Conservation (phyloP, 1,140 invertebrate species). For the Drosophila ironensis region DNA sequence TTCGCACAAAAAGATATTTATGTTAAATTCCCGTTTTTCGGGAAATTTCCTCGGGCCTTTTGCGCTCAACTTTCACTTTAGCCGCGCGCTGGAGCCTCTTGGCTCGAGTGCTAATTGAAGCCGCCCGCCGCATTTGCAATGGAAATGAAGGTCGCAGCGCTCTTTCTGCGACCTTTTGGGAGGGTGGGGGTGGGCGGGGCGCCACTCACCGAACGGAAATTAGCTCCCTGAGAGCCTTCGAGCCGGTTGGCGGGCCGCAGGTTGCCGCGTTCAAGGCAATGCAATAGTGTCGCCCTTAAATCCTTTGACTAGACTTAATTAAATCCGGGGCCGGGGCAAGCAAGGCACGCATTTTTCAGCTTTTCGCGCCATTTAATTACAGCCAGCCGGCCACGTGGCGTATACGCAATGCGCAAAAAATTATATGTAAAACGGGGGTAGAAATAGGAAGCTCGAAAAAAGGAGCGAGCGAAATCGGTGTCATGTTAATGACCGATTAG, state of each 20-base stretch:
- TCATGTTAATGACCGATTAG: slow-evolving; percentile 76
- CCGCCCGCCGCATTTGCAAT: slow-evolving; percentile 37
- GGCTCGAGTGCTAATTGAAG: slow-evolving; percentile 53
- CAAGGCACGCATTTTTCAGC: slow-evolving; percentile 20
- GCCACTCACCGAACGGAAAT: slow-evolving; percentile 57
- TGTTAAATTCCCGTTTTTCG: no score
- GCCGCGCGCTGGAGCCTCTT: no score
- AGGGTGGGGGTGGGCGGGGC: no score
- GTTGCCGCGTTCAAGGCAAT: slow-evolving; percentile 1
- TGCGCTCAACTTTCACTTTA: background rate
- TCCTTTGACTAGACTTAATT: slow-evolving; percentile 32
- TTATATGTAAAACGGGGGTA: no score
- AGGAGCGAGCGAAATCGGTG: slow-evolving; percentile 52
- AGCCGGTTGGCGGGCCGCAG: slow-evolving; percentile 2
- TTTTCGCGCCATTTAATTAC: slow-evolving; percentile 35
- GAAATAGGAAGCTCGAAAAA: no score
- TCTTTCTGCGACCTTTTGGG: no score
- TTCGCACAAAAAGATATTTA: no score
- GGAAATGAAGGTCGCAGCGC: slow-evolving; percentile 27
- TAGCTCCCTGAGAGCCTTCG: slow-evolving; percentile 46
- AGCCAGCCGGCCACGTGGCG: slow-evolving; percentile 22
- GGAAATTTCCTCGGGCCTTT: no score
- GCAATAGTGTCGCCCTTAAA: slow-evolving; percentile 21
- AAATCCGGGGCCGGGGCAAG: slow-evolving; percentile 29
- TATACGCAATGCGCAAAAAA: slow-evolving; percentile 46